These are phyloP conservation scores for Triplophysa bombifrons DNA, from an alignment of 2,797 vertebrate genomes.

Conservation along the genomic window DNA sequence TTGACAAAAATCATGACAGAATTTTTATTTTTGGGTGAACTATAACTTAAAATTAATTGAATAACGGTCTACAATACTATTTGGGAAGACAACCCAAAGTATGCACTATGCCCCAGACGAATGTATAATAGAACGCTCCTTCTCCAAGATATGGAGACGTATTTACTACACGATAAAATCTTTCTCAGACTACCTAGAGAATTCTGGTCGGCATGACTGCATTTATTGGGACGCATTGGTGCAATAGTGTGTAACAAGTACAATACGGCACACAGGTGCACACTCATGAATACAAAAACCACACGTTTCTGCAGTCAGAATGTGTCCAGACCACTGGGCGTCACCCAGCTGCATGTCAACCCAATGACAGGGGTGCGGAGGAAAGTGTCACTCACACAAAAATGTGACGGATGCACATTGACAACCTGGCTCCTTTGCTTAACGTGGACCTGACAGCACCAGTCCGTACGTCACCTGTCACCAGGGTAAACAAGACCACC, in stretches of 20 bases:
- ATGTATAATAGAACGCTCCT: background rate
- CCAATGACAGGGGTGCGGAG: constrained; percentile 4
- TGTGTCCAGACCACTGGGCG: constrained; percentile 5
- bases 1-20: too few relatives aligned
- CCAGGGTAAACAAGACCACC: background rate
- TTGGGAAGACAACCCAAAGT: background rate
- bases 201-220: constrained; percentile 3
- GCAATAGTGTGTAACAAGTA: background rate
- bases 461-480: background rate
- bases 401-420: background rate
- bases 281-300: constrained; percentile 12
- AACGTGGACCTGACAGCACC: constrained; percentile 13
- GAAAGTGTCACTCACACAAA: constrained; percentile 23
- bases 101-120: constrained; percentile 2
- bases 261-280: background rate
- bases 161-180: too few relatives aligned
- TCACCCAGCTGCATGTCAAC: constrained; percentile 2
- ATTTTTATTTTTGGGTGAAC: too few relatives aligned
- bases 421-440: background rate
- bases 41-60: too few relatives aligned
- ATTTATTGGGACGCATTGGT: background rate
- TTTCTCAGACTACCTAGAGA: background rate
- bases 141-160: too few relatives aligned
- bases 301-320: background rate
- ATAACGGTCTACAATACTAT: background rate